A percentile compares a stretch with the other conserved stretches of the same genome.
These are phyloP conservation scores for Odontomyia ornata DNA, from an alignment of 2,888 invertebrate species.

Conservation along the genomic window DNA sequence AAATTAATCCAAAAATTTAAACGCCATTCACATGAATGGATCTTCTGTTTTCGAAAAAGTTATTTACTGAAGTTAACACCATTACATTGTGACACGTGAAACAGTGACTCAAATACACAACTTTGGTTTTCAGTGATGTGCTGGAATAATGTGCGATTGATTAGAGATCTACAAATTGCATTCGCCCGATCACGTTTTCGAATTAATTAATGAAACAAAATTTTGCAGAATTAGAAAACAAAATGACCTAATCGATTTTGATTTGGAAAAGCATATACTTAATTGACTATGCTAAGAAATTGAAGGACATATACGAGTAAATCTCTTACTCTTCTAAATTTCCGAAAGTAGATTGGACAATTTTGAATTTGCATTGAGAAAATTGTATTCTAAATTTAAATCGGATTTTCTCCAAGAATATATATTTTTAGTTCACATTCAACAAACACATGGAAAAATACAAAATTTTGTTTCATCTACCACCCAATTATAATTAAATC, in stretches of 20 bases:
- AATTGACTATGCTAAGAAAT: too few relatives aligned
- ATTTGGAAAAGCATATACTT: background rate
- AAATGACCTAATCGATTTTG: background rate
- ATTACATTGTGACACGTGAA: constrained; percentile 20
- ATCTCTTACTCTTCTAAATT: background rate
- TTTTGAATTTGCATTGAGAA: background rate
- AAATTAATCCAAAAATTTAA: background rate
- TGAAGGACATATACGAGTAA: too few relatives aligned
- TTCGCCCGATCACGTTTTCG: background rate
- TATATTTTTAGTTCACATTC: background rate
- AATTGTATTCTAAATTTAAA: background rate
- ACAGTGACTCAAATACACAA: constrained; percentile 9
- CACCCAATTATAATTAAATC: background rate
- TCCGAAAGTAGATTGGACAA: background rate
- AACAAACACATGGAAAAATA: background rate
- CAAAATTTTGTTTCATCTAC: constrained; percentile 13
- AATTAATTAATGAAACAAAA: background rate
- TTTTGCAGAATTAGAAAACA: background rate
- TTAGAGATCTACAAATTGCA: background rate
- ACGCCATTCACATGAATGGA: constrained; percentile 4
- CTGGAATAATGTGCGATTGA: background rate
- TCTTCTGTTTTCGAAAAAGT: background rate
- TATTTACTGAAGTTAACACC: background rate
- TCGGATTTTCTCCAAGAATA: background rate
- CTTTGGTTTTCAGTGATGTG: constrained; percentile 17